Conservation (phyloP, 1,140 invertebrate genomes). For the Eulimnadia texana region DNA sequence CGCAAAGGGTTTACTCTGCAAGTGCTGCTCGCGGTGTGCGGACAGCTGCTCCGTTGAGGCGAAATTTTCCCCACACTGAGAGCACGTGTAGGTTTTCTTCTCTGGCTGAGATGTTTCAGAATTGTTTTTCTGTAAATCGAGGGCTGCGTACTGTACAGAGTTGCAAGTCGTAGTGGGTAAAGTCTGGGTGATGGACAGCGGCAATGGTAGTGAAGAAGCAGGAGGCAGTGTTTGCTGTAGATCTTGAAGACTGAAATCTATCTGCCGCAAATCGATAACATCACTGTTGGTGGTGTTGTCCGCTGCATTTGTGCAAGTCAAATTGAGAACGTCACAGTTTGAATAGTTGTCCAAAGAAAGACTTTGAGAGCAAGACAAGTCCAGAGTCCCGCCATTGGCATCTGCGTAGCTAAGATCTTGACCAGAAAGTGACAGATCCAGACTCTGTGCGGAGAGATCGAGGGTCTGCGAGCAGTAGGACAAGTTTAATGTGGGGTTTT, state of each 20-base stretch:
- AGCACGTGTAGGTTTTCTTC: slow-evolving; percentile 6
- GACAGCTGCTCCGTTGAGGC: background rate
- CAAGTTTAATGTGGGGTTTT: slow-evolving; percentile 1
- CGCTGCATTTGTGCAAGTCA: slow-evolving; percentile 1
- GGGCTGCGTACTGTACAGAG: background rate
- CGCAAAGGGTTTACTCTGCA: slow-evolving; percentile 11
- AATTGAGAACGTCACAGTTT: slow-evolving; percentile 2
- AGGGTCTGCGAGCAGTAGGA: slow-evolving; percentile 10
- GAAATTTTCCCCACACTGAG: slow-evolving; percentile 11
- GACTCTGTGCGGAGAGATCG: slow-evolving; percentile 13
- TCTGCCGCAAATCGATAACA: background rate
- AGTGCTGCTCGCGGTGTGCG: background rate
- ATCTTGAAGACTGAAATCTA: background rate
- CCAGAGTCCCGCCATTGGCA: background rate
- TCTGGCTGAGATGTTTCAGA: background rate
- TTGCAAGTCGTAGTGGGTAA: slow-evolving; percentile 3
- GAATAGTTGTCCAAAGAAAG: background rate
- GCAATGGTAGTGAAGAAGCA: slow-evolving; percentile 12
- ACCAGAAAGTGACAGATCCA: slow-evolving; percentile 13
- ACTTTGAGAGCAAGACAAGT: slow-evolving; percentile 2
- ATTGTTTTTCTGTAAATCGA: slow-evolving; percentile 3
- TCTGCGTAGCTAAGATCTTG: slow-evolving; percentile 5
- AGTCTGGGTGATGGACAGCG: slow-evolving; percentile 13
- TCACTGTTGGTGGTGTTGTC: background rate
- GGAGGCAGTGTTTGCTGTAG: slow-evolving; percentile 7